Conservation (phyloP, 2,797 vertebrate species). For the Phataginus tetradactyla region DNA sequence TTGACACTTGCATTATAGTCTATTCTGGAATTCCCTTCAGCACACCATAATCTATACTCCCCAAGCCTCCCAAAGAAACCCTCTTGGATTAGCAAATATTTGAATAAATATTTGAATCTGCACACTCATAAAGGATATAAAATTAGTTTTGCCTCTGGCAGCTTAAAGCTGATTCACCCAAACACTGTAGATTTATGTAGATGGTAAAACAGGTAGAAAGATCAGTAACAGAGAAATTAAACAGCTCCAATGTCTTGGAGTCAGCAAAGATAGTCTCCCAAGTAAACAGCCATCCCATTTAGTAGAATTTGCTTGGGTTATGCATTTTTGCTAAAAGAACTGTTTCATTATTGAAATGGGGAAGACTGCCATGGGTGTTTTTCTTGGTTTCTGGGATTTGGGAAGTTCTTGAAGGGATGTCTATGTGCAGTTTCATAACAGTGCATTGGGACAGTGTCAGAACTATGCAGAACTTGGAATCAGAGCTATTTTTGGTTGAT, state of each 20-base stretch:
- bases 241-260: not conserved
- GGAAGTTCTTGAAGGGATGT: constrained; percentile 13
- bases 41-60: not conserved
- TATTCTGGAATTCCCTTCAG: not conserved
- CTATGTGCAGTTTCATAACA: not conserved
- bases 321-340: constrained; percentile 44
- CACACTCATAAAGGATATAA: not conserved
- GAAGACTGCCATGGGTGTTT: constrained; percentile 21
- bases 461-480: constrained; percentile 37
- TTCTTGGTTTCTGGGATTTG: constrained; percentile 29
- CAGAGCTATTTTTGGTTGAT: constrained; percentile 59
- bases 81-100: not conserved
- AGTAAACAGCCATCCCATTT: constrained; percentile 32
- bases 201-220: not conserved
- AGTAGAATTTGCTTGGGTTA: constrained; percentile 32
- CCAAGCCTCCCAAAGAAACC: not conserved
- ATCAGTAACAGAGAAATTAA: not conserved
- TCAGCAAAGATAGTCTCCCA: not conserved
- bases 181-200: not conserved
- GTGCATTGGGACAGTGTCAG: not conserved
- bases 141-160: not conserved
- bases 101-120: not conserved
- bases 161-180: not conserved
- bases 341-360: constrained; percentile 29
- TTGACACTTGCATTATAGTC: not conserved